Evolutionary conservation across 2,888 invertebrate genomes (phyloP), one percentile per base, ranked within the genome.

Genomic region (Megalurothrips usitatus): DNA sequence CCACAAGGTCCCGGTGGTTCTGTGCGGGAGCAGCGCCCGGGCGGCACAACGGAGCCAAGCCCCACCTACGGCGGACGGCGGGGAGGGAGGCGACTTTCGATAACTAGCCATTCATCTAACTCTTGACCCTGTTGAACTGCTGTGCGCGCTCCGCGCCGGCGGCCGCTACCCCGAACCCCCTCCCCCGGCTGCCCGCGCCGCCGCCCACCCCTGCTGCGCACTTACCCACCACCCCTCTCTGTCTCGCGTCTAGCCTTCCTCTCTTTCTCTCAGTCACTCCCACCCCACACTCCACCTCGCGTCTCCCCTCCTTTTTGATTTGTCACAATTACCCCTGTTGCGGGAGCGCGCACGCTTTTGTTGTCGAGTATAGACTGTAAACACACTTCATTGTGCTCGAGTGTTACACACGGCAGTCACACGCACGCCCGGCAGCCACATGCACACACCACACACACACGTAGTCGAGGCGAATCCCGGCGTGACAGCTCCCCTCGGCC

Each of bases 31-130:
- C n/a, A n/a, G n/a, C n/a, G n/a, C n/a, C n/a, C n/a, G n/a, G n/a
- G n/a, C n/a, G n/a, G n/a, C n/a, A n/a, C n/a, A n/a, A n/a, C n/a
- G n/a, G n/a, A n/a, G n/a, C n/a, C n/a, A n/a, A n/a, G n/a, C n/a
- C n/a, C n/a, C n/a, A n/a, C n/a, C n/a, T n/a, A n/a, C n/a, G n/a
- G n/a, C n/a, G n/a, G n/a, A 43, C 34, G 68, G 9, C 26, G 10
- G 23, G 26, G 68, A 10, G 68, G 26, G 26, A 26, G 68, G 23
- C 23, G 68, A 75, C 68, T 75, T 26, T 43, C 23, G 68, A 75
- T 75, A 75, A 75, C 68, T 75, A 75, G 68, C 68, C 68, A 75
- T 75, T 75, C 68, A 75, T 75, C 68, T 75, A 75, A 75, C 68
- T 75, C 68, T 75, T 75, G 68, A 75, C 68, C 68, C 68, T 75